phyloP scores from a whole-genome alignment of 2,797 vertebrate genomes.

The Scyliorhinus canicula region DNA sequence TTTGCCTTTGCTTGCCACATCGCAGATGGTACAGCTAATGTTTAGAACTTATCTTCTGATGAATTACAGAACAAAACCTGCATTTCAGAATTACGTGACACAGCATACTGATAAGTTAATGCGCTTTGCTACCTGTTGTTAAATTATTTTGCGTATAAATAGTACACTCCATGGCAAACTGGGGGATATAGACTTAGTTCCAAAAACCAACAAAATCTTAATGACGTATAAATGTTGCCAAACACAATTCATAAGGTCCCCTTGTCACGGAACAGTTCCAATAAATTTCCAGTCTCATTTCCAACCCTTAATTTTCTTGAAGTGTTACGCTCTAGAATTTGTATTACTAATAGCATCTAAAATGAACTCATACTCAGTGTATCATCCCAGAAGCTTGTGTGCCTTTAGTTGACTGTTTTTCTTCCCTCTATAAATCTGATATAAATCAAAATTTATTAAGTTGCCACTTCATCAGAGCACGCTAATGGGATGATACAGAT shows the following conservation, averaged over 20 bases:
- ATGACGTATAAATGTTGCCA: background rate
- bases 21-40: background rate
- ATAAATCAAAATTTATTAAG: slow-evolving; percentile 47
- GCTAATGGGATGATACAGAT: slow-evolving; percentile 41
- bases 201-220: background rate
- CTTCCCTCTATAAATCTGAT: slow-evolving; percentile 42
- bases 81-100: background rate
- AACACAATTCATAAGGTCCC: background rate
- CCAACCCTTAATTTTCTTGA: background rate
- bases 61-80: background rate
- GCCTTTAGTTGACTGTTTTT: background rate
- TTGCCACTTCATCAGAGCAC: slow-evolving; percentile 23
- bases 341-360: background rate
- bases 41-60: background rate
- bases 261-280: background rate
- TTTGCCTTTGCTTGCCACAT: background rate
- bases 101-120: background rate
- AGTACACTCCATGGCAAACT: background rate
- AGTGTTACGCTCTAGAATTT: background rate
- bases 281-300: background rate
- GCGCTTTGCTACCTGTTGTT: background rate
- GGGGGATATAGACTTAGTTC: too few species aligned
- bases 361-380: background rate
- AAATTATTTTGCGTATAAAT: background rate
- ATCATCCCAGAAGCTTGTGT: background rate